Conservation (phyloP, 2,888 invertebrate species). For the Eupithecia exiguata region DNA sequence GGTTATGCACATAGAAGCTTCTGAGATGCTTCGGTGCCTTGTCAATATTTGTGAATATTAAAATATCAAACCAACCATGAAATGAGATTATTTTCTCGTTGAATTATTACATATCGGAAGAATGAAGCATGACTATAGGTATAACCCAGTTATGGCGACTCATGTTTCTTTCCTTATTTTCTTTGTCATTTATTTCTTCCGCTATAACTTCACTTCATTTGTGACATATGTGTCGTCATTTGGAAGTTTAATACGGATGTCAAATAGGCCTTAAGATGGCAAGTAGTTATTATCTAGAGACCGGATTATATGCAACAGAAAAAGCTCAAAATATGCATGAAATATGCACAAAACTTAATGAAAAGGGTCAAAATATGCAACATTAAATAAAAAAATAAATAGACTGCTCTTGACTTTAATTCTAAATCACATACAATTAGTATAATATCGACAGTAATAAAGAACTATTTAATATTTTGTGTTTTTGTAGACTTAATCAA, state of each 20-base stretch:
- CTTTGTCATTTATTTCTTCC: not conserved
- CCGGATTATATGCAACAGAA: too few relatives aligned
- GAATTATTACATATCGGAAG: not conserved
- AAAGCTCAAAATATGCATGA: too few relatives aligned
- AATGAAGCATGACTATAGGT: not conserved
- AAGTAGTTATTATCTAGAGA: slow-evolving; percentile 1
- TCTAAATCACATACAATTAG: too few relatives aligned
- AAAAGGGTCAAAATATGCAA: too few relatives aligned
- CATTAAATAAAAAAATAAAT: too few relatives aligned
- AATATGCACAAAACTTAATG: too few relatives aligned
- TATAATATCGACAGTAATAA: too few relatives aligned
- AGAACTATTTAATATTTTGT: too few relatives aligned
- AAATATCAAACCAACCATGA: not conserved
- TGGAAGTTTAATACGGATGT: not conserved
- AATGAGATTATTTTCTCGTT: slow-evolving; percentile 2
- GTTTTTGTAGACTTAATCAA: too few relatives aligned
- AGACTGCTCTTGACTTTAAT: too few relatives aligned
- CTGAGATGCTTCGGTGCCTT: slow-evolving; percentile 4
- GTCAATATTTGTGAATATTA: slow-evolving; percentile 3
- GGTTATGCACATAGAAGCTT: slow-evolving; percentile 12
- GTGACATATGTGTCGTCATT: not conserved
- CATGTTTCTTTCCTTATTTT: not conserved
- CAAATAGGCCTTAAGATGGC: not conserved
- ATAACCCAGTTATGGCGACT: not conserved
- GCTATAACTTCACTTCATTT: not conserved